Conservation (phyloP, 1,140 invertebrate species). For the Stegodyphus mimosarum region DNA sequence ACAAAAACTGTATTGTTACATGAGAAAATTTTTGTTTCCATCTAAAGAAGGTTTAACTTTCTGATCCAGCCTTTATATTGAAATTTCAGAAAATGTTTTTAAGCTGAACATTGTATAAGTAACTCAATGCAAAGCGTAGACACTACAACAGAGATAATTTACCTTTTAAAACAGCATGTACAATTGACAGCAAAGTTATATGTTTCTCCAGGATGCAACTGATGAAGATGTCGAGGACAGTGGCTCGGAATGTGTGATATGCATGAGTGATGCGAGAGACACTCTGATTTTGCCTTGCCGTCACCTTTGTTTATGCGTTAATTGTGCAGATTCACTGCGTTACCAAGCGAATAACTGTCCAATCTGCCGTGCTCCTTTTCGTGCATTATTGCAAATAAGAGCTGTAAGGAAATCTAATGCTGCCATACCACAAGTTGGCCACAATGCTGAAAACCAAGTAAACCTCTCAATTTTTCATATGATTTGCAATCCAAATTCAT, state of each 20-base stretch:
- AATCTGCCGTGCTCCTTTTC: constrained; percentile 93
- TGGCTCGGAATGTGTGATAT: constrained; percentile 96
- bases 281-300: constrained; percentile 97
- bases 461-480: constrained; percentile 17
- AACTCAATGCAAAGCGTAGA: no score
- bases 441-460: constrained; percentile 49
- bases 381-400: constrained; percentile 94
- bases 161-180: no score
- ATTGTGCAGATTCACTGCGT: constrained; percentile 93
- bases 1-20: no score
- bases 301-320: constrained; percentile 96
- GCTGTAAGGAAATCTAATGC: constrained; percentile 81
- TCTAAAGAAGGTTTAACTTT: no score
- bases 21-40: no score
- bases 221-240: constrained; percentile 96
- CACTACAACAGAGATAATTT: no score
- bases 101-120: no score
- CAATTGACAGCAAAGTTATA: no score
- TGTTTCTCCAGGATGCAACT: constrained; percentile 65
- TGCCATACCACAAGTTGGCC: constrained; percentile 29
- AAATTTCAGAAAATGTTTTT: no score
- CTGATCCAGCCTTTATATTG: no score
- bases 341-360: constrained; percentile 97
- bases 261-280: constrained; percentile 97
- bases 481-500: background rate